A percentile compares a stretch with the other conserved stretches of the same genome.
Conservation (phyloP, 2,888 invertebrate species). For the Labia minor region DNA sequence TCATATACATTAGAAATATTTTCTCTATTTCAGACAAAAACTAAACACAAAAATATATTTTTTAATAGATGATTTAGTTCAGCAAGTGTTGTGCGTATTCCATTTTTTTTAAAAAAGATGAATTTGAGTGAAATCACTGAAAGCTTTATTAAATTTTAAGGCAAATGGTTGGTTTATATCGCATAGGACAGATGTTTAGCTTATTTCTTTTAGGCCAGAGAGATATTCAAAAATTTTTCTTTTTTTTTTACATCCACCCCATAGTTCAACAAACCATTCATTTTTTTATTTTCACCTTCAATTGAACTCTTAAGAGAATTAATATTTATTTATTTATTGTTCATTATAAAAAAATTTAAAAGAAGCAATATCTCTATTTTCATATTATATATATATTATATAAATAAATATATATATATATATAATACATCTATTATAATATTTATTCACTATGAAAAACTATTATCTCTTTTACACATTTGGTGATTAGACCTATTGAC, state of each 20-base stretch:
- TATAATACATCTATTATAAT: not conserved
- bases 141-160: slow-evolving; percentile 1
- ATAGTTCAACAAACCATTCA: not conserved
- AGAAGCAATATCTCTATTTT: slow-evolving; percentile 1
- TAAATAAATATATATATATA: not conserved
- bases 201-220: not conserved
- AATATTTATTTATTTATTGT: not conserved
- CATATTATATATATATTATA: too few relatives aligned
- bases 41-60: not conserved
- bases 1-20: too few relatives aligned
- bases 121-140: not conserved
- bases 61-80: too few relatives aligned
- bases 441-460: not conserved
- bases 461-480: not conserved
- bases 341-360: not conserved
- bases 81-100: not conserved
- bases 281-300: not conserved
- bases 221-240: too few relatives aligned
- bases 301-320: not conserved
- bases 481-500: not conserved
- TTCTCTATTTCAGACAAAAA: too few relatives aligned
- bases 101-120: not conserved
- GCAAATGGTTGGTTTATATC: not conserved
- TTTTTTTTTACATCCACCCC: not conserved
- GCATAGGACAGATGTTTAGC: not conserved